Percentiles rank a stretch among this genome's conserved stretches.
Evolutionary conservation across 2,797 vertebrate species (phyloP).

Genomic region (Buceros bicornis): DNA sequence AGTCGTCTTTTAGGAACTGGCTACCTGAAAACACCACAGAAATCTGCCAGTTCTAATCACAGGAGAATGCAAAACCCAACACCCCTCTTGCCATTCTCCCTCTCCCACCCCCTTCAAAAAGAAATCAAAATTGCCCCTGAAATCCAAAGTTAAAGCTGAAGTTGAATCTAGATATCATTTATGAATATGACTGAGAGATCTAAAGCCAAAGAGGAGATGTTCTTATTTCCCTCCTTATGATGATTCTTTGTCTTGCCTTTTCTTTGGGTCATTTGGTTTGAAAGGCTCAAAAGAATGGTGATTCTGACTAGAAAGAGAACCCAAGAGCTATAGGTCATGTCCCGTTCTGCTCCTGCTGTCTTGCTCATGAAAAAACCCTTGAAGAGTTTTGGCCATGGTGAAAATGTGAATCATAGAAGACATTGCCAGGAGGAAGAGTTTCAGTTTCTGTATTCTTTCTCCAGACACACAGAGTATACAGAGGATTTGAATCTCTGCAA

Average conservation of each 20-base stretch:
- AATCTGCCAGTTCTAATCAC: not conserved
- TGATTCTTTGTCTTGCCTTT: slow-evolving; percentile 5
- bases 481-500: not conserved
- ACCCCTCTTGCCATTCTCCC: not conserved
- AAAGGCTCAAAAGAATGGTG: not conserved
- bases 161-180: not conserved
- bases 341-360: not conserved
- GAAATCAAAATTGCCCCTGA: not conserved
- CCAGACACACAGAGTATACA: not conserved
- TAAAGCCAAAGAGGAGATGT: not conserved
- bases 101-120: not conserved
- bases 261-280: not conserved
- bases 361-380: not conserved
- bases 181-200: not conserved
- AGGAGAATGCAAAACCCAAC: not conserved
- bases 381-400: not conserved
- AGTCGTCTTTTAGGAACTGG: not conserved
- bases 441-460: not conserved
- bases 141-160: not conserved
- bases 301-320: not conserved
- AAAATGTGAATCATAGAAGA: not conserved
- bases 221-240: not conserved
- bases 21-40: not conserved
- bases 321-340: not conserved
- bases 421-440: not conserved